phyloP scores from a whole-genome alignment of 2,113 vertebrate species.

The Colinus virginianus region DNA sequence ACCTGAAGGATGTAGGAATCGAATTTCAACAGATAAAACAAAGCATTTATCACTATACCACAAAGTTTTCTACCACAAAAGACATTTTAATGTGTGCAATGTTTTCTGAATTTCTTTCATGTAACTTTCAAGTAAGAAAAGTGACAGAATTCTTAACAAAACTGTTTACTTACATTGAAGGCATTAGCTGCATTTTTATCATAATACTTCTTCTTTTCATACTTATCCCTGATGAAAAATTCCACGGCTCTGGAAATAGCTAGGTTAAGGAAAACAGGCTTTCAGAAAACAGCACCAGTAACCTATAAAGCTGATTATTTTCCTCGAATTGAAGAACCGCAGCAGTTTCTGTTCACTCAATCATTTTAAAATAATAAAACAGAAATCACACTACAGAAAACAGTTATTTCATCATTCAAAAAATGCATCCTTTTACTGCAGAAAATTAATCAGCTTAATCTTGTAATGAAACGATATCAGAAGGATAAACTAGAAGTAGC shows the following conservation, averaged over 20 bases:
- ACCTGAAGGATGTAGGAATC: not conserved
- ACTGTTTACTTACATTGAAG: slow-evolving; percentile 87
- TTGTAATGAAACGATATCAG: not conserved
- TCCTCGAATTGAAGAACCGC: not conserved
- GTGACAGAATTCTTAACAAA: not conserved
- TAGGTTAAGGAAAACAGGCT: slow-evolving; percentile 82
- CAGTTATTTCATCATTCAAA: not conserved
- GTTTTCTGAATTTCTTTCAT: not conserved
- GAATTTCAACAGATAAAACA: not conserved
- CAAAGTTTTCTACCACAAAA: not conserved
- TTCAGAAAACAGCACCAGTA: not conserved
- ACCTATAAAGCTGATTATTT: not conserved
- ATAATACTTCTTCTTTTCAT: slow-evolving; percentile 97
- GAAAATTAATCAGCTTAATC: not conserved
- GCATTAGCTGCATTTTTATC: slow-evolving; percentile 87
- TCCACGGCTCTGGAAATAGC: slow-evolving; percentile 92
- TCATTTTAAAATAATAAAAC: not conserved
- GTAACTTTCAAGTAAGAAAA: not conserved
- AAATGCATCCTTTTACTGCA: not conserved
- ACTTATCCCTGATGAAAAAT: slow-evolving; percentile 99
- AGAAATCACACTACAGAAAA: not conserved
- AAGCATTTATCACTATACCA: not conserved
- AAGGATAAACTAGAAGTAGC: not conserved
- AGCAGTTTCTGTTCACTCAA: not conserved
- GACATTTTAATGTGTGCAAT: not conserved